phyloP scores from a whole-genome alignment of 2,113 vertebrate genomes.

The Pachypanchax playfairii region DNA sequence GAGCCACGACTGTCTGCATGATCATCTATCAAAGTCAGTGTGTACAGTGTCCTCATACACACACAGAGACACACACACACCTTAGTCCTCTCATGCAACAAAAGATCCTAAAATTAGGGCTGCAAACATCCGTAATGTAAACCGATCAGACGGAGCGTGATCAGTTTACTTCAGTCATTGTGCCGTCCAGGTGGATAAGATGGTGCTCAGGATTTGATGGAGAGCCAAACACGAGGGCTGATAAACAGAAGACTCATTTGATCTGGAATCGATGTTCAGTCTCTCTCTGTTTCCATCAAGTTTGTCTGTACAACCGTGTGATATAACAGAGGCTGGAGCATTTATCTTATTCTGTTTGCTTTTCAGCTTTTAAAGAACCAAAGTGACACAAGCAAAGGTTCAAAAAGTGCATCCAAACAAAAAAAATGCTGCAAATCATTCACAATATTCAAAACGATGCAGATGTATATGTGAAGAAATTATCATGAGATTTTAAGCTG shows the following conservation, averaged over 20 bases:
- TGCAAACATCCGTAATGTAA: background rate
- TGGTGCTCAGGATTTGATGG: background rate
- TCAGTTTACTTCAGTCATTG: background rate
- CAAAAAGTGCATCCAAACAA: no score
- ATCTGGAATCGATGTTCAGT: no score
- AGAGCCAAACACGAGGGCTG: background rate
- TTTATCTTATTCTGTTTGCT: background rate
- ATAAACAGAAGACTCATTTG: slow-evolving; percentile 1
- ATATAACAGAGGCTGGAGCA: background rate
- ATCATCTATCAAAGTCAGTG: slow-evolving; percentile 54
- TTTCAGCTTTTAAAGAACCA: no score
- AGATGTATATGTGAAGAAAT: no score
- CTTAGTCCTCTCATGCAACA: background rate
- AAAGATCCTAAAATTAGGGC: background rate
- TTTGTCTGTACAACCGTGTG: background rate
- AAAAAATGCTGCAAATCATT: no score
- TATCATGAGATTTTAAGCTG: no score
- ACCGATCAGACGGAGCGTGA: background rate
- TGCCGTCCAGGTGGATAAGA: background rate
- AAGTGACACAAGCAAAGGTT: no score
- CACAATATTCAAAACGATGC: no score
- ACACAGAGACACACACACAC: background rate
- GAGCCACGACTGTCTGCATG: slow-evolving; percentile 42
- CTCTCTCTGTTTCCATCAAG: no score
- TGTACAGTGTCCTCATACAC: slow-evolving; percentile 29